A percentile compares a stretch with the other conserved stretches of the same genome.
Conservation (phyloP, 2,888 invertebrate species). For the Eremobia ochroleuca region DNA sequence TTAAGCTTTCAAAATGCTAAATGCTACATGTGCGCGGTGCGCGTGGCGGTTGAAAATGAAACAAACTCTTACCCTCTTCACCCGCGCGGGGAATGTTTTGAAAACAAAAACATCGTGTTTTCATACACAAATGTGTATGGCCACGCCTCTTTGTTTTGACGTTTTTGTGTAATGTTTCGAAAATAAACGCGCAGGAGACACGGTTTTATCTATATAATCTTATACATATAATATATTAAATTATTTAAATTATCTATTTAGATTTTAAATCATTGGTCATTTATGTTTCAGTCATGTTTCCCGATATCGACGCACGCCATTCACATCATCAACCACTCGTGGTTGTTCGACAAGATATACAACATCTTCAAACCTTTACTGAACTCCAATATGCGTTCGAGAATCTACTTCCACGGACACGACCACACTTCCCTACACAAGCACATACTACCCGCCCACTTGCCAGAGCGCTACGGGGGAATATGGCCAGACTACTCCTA, state of each 20-base stretch:
- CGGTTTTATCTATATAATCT: too few relatives aligned
- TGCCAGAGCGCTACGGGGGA: constrained; percentile 94
- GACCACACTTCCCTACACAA: constrained; percentile 94
- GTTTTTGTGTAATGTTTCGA: too few relatives aligned
- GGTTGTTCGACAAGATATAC: constrained; percentile 95
- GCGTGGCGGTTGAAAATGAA: too few relatives aligned
- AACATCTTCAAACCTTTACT: constrained; percentile 95
- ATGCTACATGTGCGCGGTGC: too few relatives aligned
- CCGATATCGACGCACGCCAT: constrained; percentile 94
- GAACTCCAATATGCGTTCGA: constrained; percentile 92
- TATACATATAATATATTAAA: too few relatives aligned
- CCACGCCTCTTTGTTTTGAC: too few relatives aligned
- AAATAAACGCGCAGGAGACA: too few relatives aligned
- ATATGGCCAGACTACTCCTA: constrained; percentile 93
- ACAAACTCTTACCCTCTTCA: too few relatives aligned
- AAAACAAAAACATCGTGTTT: too few relatives aligned
- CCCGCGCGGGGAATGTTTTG: too few relatives aligned
- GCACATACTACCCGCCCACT: constrained; percentile 93
- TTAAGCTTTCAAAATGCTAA: too few relatives aligned
- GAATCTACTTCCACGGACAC: constrained; percentile 93
- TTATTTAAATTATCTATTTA: background rate
- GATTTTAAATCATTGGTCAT: background rate
- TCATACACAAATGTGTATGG: too few relatives aligned
- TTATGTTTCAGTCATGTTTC: constrained; percentile 91
- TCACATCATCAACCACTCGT: constrained; percentile 95